phyloP scores from a whole-genome alignment of 2,888 invertebrate genomes.

The Asteroscopus sphinx region DNA sequence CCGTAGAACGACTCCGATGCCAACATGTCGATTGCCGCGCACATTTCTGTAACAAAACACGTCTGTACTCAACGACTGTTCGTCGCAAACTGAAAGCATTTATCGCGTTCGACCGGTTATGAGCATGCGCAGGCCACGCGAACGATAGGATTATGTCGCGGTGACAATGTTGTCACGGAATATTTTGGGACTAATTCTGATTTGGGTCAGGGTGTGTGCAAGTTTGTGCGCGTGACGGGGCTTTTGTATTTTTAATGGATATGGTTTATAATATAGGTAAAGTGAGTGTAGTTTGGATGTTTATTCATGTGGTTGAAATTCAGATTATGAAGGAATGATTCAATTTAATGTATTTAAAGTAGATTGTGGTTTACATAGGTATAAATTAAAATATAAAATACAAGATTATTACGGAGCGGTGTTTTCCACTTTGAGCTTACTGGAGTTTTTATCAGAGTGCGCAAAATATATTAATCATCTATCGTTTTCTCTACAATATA shows the following conservation, averaged over 20 bases:
- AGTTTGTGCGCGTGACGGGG: slow-evolving; percentile 30
- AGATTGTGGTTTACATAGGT: too few relatives aligned
- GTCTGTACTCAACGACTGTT: slow-evolving; percentile 58
- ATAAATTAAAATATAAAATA: too few relatives aligned
- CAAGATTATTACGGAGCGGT: too few relatives aligned
- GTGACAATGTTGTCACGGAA: slow-evolving; percentile 67
- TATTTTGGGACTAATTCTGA: slow-evolving; percentile 53
- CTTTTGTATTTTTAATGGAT: slow-evolving; percentile 21
- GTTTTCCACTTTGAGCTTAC: too few relatives aligned
- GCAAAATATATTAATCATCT: too few relatives aligned
- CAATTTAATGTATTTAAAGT: too few relatives aligned
- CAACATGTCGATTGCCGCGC: slow-evolving; percentile 88
- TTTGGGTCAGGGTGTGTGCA: slow-evolving; percentile 66
- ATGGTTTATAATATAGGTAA: slow-evolving; percentile 7
- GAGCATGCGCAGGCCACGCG: slow-evolving; percentile 77
- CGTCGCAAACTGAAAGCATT: slow-evolving; percentile 78
- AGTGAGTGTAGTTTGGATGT: slow-evolving; percentile 1
- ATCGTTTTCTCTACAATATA: too few relatives aligned
- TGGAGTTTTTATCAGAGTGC: too few relatives aligned
- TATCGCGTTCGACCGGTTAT: slow-evolving; percentile 68
- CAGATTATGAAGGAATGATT: too few relatives aligned
- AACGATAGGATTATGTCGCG: slow-evolving; percentile 64
- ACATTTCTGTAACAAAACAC: slow-evolving; percentile 73
- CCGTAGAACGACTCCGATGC: slow-evolving; percentile 93
- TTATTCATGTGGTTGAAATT: neutral